A percentile compares a stretch with the other conserved stretches of the same genome.
Conservation (phyloP, 2,797 vertebrate species). For the Mycteria americana region DNA sequence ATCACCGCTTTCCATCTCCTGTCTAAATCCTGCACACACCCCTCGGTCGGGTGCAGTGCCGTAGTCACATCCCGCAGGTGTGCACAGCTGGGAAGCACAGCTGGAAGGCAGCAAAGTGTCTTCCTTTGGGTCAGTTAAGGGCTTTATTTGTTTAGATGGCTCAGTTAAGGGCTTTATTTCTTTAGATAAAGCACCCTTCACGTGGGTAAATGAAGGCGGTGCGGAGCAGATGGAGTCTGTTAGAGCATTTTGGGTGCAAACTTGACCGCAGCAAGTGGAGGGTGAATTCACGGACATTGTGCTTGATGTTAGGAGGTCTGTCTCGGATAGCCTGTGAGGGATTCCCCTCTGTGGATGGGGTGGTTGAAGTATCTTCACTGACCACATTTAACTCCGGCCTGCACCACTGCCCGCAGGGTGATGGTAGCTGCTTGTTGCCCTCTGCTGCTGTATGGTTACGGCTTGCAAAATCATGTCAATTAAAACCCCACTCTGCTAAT, state of each 20-base stretch:
- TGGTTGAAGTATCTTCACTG: background rate
- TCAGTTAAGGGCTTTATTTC: background rate
- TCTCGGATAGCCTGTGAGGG: background rate
- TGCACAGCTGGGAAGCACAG: background rate
- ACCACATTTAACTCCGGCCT: background rate
- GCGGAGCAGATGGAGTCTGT: background rate
- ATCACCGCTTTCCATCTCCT: background rate
- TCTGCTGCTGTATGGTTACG: background rate
- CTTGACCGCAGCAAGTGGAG: background rate
- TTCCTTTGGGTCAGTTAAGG: background rate
- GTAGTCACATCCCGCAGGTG: background rate
- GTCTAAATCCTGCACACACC: background rate
- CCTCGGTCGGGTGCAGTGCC: background rate
- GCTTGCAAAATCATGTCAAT: accelerated
- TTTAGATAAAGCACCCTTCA: background rate
- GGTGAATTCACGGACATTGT: background rate
- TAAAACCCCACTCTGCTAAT: background rate
- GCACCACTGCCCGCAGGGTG: background rate
- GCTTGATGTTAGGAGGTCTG: background rate
- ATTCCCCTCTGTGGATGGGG: accelerated
- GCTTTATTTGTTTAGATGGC: background rate
- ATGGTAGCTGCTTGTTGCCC: background rate
- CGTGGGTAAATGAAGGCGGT: accelerated
- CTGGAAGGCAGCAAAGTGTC: background rate
- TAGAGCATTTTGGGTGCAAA: background rate